Evolutionary conservation across 1,140 invertebrate species (phyloP), one percentile per base, ranked within the genome.

Genomic region (Drosophila parvula): DNA sequence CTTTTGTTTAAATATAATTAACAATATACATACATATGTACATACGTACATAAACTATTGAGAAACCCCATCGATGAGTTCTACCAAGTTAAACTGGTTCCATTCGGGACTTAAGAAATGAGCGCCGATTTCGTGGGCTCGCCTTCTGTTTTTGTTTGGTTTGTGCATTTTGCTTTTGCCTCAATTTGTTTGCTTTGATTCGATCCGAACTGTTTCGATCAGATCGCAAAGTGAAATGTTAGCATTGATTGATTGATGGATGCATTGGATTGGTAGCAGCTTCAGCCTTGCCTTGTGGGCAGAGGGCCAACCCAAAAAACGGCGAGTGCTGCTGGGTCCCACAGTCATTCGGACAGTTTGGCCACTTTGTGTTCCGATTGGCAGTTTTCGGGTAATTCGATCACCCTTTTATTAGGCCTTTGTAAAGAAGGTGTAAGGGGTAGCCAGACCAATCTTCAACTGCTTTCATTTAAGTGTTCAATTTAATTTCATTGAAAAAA

Each of bases 191-290:
- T 73, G 67, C 67, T 73, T 71, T 71, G 44, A 73, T 71, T 71
- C 30, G 22, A 28, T 38, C 3, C 43, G 34, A 57, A 41, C 50
- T 53, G 32, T 36, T 53, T 38, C 27, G 41, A 60, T 5, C 32
- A 28, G 45, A 22, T 70, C 16, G 16, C 45, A 86, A 85, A 85
- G 74, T 85, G 81, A 86, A 85, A 86, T 85, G 81, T 62, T 64
- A 64, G 63, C 64, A 56, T 78, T 81, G 78, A 84, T 83, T 79
- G 81, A 83, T 79, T 79, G 67, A 71, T 63, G 41, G 60, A 62
- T 70, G 62, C 36, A 71, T 45, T 70, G 67, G 28, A 22, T 30
- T 45, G 63, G 32, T 41, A 18, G 27, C 47, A 32, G 38, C 30
- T 53, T 43, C 61, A 63, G 43, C 63, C 63, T 67, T 67, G 63